phyloP scores from a whole-genome alignment of 2,888 invertebrate genomes.

The Melanophora roralis region DNA sequence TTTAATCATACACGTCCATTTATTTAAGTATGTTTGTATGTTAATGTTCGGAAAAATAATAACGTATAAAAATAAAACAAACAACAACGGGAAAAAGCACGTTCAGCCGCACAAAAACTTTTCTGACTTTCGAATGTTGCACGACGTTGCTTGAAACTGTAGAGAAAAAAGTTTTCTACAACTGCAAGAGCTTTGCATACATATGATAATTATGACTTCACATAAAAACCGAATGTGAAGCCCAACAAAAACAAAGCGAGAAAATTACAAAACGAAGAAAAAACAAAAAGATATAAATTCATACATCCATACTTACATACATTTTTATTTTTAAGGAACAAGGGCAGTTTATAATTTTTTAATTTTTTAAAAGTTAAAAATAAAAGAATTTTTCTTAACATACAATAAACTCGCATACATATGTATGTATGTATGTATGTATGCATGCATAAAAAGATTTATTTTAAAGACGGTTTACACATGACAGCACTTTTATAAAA shows the following conservation, averaged over 20 bases:
- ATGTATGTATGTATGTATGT: too few species aligned
- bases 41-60: conserved; percentile 11
- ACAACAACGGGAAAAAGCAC: conserved; percentile 57
- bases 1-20: neutral
- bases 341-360: too few species aligned
- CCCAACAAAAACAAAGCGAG: conserved; percentile 47
- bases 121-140: conserved; percentile 60
- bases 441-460: too few species aligned
- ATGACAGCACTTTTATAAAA: too few species aligned
- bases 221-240: conserved; percentile 45
- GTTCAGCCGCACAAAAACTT: conserved; percentile 61
- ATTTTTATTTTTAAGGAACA: too few species aligned
- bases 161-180: conserved; percentile 60
- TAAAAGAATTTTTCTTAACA: conserved; percentile 31
- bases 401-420: too few species aligned
- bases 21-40: neutral
- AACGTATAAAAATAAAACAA: conserved; percentile 15
- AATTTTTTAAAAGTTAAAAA: conserved; percentile 36
- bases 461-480: too few species aligned
- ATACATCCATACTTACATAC: too few species aligned
- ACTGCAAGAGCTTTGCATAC: conserved; percentile 49
- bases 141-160: conserved; percentile 58
- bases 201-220: conserved; percentile 57
- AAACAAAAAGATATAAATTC: too few species aligned
- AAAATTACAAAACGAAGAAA: conserved; percentile 29